Evolutionary conservation across 2,888 invertebrate species (phyloP).

Genomic region (Plebejus argus): DNA sequence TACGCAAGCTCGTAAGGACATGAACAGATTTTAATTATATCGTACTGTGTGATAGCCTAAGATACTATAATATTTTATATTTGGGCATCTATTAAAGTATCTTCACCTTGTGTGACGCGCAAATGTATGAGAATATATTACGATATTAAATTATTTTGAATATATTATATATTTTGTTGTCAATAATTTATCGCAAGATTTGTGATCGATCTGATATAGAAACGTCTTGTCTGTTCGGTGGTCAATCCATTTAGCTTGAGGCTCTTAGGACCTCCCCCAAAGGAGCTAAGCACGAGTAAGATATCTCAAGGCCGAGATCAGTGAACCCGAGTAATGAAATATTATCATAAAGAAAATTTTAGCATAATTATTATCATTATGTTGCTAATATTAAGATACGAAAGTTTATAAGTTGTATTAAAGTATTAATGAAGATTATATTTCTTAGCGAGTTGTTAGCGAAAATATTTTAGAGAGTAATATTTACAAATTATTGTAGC

Average conservation of each 20-base stretch:
- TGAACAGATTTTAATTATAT: too few species aligned
- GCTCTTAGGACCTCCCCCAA: not conserved
- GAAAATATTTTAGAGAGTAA: too few species aligned
- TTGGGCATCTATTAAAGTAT: too few species aligned
- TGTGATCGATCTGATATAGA: not conserved
- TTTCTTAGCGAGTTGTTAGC: too few species aligned
- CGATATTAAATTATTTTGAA: not conserved
- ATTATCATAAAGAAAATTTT: not conserved
- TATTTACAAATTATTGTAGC: too few species aligned
- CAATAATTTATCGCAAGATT: not conserved
- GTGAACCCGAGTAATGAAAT: not conserved
- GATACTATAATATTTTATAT: too few species aligned
- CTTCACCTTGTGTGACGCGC: too few species aligned
- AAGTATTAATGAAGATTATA: too few species aligned
- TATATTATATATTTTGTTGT: not conserved
- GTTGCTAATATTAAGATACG: too few species aligned
- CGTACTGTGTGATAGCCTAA: too few species aligned
- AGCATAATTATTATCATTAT: not conserved
- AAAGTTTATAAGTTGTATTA: too few species aligned
- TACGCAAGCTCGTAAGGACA: too few species aligned
- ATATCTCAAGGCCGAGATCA: not conserved
- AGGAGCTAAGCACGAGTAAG: not conserved
- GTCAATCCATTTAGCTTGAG: not conserved
- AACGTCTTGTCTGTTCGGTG: not conserved
- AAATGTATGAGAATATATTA: not conserved